Evolutionary conservation across 1,140 invertebrate genomes (phyloP).

Genomic region (Papilio xuthus): DNA sequence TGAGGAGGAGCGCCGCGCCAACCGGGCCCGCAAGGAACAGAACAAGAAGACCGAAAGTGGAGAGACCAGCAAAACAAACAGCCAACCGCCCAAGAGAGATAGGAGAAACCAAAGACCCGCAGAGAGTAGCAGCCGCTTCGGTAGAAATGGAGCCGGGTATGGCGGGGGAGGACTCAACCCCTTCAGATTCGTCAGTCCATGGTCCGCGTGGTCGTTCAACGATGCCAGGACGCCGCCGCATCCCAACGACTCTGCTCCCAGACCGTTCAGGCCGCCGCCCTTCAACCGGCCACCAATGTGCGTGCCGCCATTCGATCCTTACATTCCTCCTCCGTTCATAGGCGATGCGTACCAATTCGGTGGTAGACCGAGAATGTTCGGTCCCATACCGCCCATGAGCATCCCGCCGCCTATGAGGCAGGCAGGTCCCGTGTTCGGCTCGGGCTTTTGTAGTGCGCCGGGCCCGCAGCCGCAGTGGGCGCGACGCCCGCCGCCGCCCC

Average conservation of each 20-base stretch:
- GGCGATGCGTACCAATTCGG: slow-evolving; percentile 58
- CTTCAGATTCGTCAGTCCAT: slow-evolving; percentile 52
- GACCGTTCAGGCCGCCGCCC: slow-evolving; percentile 49
- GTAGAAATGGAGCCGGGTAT: slow-evolving; percentile 50
- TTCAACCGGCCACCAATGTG: slow-evolving; percentile 39
- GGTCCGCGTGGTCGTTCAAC: slow-evolving; percentile 41
- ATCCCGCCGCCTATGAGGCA: slow-evolving; percentile 57
- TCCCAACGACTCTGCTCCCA: slow-evolving; percentile 43
- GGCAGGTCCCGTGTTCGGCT: slow-evolving; percentile 60
- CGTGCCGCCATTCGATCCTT: slow-evolving; percentile 23
- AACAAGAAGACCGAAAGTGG: slow-evolving; percentile 52
- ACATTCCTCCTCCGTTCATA: slow-evolving; percentile 52
- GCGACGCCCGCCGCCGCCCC: slow-evolving; percentile 65
- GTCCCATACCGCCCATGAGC: slow-evolving; percentile 45
- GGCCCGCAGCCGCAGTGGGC: slow-evolving; percentile 63
- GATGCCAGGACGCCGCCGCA: slow-evolving; percentile 60
- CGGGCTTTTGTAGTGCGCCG: slow-evolving; percentile 54
- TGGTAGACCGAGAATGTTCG: slow-evolving; percentile 49
- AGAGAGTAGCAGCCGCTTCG: slow-evolving; percentile 70
- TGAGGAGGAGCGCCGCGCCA: slow-evolving; percentile 87
- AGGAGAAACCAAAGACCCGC: slow-evolving; percentile 63
- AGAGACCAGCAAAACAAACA: slow-evolving; percentile 60
- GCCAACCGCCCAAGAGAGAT: slow-evolving; percentile 53
- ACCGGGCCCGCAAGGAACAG: slow-evolving; percentile 68
- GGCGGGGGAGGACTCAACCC: slow-evolving; percentile 62